Conservation (phyloP, 1,140 invertebrate species). For the Uloborus diversus region DNA sequence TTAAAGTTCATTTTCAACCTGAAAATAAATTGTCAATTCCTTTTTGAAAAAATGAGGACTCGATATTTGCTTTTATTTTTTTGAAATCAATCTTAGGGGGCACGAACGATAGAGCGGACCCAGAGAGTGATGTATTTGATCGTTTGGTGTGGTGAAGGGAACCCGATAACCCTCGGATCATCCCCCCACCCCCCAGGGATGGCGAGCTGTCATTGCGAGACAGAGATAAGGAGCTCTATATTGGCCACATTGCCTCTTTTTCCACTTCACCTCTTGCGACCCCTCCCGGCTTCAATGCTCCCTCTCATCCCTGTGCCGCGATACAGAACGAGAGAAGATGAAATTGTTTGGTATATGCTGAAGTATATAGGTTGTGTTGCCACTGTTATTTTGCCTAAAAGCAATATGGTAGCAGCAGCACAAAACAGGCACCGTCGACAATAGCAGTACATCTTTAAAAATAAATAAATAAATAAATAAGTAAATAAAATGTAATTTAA, state of each 20-base stretch:
- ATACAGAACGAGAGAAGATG: background rate
- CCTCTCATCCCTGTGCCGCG: background rate
- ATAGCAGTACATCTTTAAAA: too few relatives aligned
- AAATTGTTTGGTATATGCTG: too few relatives aligned
- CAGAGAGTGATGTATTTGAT: slow-evolving; percentile 50
- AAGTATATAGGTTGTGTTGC: too few relatives aligned
- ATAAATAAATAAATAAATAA: too few relatives aligned
- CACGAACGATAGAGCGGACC: background rate
- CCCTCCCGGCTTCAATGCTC: background rate
- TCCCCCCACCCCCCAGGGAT: background rate
- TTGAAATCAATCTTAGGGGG: background rate
- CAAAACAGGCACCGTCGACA: too few relatives aligned
- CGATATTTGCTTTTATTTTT: too few relatives aligned
- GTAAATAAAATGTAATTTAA: too few relatives aligned
- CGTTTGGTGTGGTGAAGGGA: slow-evolving; percentile 54
- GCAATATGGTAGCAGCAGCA: too few relatives aligned
- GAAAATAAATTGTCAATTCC: too few relatives aligned
- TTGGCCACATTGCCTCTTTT: slow-evolving; percentile 55
- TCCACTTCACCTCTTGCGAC: slow-evolving; percentile 45
- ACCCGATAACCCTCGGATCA: slow-evolving; percentile 40
- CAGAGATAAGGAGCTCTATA: slow-evolving; percentile 47
- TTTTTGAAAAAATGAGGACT: too few relatives aligned
- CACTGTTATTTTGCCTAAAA: too few relatives aligned
- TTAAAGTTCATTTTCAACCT: too few relatives aligned
- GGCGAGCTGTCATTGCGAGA: slow-evolving; percentile 46